phyloP scores from a whole-genome alignment of 2,113 vertebrate species.

The Hymenochirus boettgeri region DNA sequence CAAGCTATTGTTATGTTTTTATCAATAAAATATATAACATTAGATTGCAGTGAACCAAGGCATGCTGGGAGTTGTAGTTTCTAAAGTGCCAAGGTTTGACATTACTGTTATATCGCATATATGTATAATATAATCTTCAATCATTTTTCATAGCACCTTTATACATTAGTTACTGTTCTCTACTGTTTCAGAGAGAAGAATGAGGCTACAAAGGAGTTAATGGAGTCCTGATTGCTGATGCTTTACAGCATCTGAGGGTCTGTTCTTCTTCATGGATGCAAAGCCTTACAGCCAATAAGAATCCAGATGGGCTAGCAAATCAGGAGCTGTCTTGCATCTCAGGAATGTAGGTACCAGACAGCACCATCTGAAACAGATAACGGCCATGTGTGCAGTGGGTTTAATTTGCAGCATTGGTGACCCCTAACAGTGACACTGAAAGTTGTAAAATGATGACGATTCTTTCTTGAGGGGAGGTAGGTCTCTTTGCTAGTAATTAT shows the following conservation, averaged over 20 bases:
- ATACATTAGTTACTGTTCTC: too few relatives aligned
- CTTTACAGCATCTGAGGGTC: slow-evolving; percentile 15
- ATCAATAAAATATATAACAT: too few relatives aligned
- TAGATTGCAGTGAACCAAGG: too few relatives aligned
- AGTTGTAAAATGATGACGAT: slow-evolving; percentile 1
- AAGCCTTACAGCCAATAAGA: slow-evolving; percentile 10
- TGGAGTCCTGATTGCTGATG: not conserved
- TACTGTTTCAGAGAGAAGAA: too few relatives aligned
- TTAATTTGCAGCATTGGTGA: not conserved
- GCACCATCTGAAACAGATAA: slow-evolving; percentile 7
- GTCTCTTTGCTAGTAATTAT: not conserved
- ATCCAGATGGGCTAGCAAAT: slow-evolving; percentile 18
- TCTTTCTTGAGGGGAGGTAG: slow-evolving; percentile 21
- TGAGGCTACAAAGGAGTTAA: slow-evolving; percentile 13
- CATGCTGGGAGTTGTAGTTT: too few relatives aligned
- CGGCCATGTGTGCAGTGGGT: slow-evolving; percentile 1
- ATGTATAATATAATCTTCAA: too few relatives aligned
- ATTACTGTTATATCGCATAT: too few relatives aligned
- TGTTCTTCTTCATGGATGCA: slow-evolving; percentile 3
- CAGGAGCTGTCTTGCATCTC: slow-evolving; percentile 28
- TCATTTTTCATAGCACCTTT: not conserved
- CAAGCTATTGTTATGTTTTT: too few relatives aligned
- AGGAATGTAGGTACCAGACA: slow-evolving; percentile 28
- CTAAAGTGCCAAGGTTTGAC: too few relatives aligned
- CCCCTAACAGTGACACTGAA: slow-evolving; percentile 24